Evolutionary conservation across 2,113 vertebrate species (phyloP).

Genomic region (Tringa solitaria): DNA sequence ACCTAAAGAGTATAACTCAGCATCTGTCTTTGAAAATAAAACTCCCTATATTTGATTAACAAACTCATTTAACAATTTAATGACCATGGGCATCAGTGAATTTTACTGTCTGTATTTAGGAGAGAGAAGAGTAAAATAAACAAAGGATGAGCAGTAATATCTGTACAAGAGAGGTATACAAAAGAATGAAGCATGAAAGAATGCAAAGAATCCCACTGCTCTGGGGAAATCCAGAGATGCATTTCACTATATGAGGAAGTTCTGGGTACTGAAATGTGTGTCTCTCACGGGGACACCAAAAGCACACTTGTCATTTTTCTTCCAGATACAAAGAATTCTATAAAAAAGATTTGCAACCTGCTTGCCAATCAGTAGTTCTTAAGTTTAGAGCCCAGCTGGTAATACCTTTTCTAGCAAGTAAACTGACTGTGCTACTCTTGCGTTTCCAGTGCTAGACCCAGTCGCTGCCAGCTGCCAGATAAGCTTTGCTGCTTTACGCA

Average conservation of each 20-base stretch:
- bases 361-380: neutral
- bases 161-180: neutral
- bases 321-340: neutral
- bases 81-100: neutral
- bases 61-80: neutral
- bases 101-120: neutral
- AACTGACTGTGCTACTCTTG: neutral
- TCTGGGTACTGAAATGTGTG: accelerated
- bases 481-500: neutral
- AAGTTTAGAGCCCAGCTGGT: neutral
- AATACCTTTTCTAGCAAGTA: neutral
- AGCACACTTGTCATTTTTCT: neutral
- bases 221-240: neutral
- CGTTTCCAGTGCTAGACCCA: neutral
- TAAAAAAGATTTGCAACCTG: neutral
- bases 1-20: neutral
- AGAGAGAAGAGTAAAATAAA: neutral
- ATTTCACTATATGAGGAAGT: accelerated
- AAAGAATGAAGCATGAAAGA: neutral
- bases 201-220: neutral
- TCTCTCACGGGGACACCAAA: neutral
- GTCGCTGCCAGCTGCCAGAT: neutral
- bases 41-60: neutral
- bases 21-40: neutral
- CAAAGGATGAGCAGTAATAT: accelerated